Percentiles rank a stretch among this genome's conserved stretches.
phyloP scores from a whole-genome alignment of 2,797 vertebrate genomes.

The Protosalanx chinensis region DNA sequence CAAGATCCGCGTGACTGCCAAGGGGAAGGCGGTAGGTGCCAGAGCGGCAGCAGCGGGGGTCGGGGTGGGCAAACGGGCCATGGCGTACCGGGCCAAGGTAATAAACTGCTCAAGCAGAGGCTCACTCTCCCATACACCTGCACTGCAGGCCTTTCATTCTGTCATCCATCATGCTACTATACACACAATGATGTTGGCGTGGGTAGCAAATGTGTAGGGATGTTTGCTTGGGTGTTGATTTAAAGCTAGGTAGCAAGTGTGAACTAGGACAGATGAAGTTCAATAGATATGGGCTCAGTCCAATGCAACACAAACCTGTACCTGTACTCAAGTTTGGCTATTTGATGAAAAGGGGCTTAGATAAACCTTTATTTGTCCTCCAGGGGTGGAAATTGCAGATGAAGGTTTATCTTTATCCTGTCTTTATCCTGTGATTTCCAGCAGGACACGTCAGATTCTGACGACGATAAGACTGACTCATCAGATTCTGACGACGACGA shows the following conservation, averaged over 20 bases:
- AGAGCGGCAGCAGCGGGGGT: slow-evolving; percentile 56
- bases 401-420: too few relatives aligned
- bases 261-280: background rate
- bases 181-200: background rate
- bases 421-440: slow-evolving; percentile 44
- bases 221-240: background rate
- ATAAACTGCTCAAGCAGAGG: slow-evolving; percentile 37
- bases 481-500: slow-evolving; percentile 76
- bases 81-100: slow-evolving; percentile 80
- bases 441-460: slow-evolving; percentile 76
- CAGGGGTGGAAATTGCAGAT: too few relatives aligned
- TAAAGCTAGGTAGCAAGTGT: background rate
- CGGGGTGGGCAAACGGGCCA: slow-evolving; percentile 69
- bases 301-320: too few relatives aligned
- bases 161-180: background rate
- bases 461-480: slow-evolving; percentile 70
- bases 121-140: slow-evolving; percentile 23
- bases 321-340: background rate
- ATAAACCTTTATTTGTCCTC: too few relatives aligned
- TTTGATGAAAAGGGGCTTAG: slow-evolving; percentile 21
- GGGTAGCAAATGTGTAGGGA: background rate
- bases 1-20: slow-evolving; percentile 69
- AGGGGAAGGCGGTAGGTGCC: slow-evolving; percentile 65
- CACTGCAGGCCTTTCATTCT: background rate
- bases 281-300: too few relatives aligned